Evolutionary conservation across 2,888 invertebrate genomes (phyloP).

Genomic region (Brachypalpus laphriformis): DNA sequence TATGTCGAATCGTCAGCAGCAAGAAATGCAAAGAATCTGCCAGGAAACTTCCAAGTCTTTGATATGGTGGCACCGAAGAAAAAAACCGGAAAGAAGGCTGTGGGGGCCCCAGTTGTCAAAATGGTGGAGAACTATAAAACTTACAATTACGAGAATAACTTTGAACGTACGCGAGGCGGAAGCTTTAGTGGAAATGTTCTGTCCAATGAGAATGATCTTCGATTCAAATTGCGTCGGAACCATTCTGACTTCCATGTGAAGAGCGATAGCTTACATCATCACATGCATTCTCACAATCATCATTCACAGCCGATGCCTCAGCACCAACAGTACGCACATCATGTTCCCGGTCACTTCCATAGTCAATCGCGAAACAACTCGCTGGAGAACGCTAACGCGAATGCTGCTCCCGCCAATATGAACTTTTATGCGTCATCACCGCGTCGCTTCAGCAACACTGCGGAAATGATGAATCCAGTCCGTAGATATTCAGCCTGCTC

Average conservation of each 20-base stretch:
- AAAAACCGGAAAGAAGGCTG: slow-evolving; percentile 87
- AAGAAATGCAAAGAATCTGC: slow-evolving; percentile 89
- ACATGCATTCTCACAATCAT: slow-evolving; percentile 61
- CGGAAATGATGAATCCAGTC: slow-evolving; percentile 78
- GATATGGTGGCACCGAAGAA: slow-evolving; percentile 92
- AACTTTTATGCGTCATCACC: slow-evolving; percentile 82
- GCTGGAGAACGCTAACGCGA: slow-evolving; percentile 67
- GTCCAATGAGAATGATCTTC: slow-evolving; percentile 78
- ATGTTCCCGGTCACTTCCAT: slow-evolving; percentile 63
- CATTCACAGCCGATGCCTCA: slow-evolving; percentile 57
- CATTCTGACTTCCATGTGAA: slow-evolving; percentile 80
- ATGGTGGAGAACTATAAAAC: slow-evolving; percentile 86
- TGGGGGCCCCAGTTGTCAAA: slow-evolving; percentile 84
- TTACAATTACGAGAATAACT: slow-evolving; percentile 82
- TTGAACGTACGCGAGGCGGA: slow-evolving; percentile 82
- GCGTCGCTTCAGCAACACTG: slow-evolving; percentile 88
- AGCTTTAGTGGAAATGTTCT: slow-evolving; percentile 83
- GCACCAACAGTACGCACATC: slow-evolving; percentile 74
- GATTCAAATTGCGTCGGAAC: slow-evolving; percentile 80
- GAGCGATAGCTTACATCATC: slow-evolving; percentile 62
- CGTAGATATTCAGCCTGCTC: slow-evolving; percentile 82
- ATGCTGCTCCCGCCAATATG: slow-evolving; percentile 60
- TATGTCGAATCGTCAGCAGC: slow-evolving; percentile 95
- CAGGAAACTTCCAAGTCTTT: slow-evolving; percentile 87
- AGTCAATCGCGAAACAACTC: slow-evolving; percentile 67